These are phyloP conservation scores for Hemibagrus guttatus DNA, from an alignment of 2,797 vertebrate species.

Conservation along the genomic window DNA sequence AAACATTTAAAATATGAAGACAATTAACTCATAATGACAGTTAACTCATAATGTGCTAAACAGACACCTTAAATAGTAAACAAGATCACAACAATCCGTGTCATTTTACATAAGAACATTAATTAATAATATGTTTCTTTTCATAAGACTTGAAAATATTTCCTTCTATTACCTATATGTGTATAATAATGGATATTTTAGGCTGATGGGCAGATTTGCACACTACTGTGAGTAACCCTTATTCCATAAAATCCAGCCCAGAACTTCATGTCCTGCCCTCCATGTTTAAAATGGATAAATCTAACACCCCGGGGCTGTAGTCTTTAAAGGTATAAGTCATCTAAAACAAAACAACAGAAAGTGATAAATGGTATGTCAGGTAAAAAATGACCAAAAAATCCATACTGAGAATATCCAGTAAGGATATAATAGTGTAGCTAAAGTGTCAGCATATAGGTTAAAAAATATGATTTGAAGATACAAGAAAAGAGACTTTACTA, in stretches of 20 bases:
- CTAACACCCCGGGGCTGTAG: conserved; percentile 88
- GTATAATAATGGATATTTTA: not conserved
- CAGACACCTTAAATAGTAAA: too few relatives aligned
- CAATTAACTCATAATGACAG: too few relatives aligned
- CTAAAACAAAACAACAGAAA: conserved; percentile 35
- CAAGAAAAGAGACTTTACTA: too few relatives aligned
- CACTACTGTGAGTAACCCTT: conserved; percentile 85
- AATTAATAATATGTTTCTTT: too few relatives aligned
- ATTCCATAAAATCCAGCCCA: conserved; percentile 93
- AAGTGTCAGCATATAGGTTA: too few relatives aligned
- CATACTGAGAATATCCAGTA: not conserved
- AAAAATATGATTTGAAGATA: too few relatives aligned
- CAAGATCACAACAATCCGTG: too few relatives aligned
- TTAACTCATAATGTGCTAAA: too few relatives aligned
- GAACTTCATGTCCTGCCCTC: conserved; percentile 84
- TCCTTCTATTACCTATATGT: not conserved
- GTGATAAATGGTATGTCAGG: not conserved
- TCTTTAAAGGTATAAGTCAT: conserved; percentile 82
- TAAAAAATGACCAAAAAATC: not conserved
- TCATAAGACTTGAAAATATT: not conserved
- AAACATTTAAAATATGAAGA: too few relatives aligned
- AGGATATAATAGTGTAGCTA: not conserved
- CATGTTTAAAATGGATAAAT: conserved; percentile 81
- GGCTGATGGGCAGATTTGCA: conserved; percentile 74
- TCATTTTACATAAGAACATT: too few relatives aligned